Evolutionary conservation across 2,113 vertebrate genomes (phyloP), one percentile per base, ranked within the genome.

Genomic region (Dipodomys ordii): DNA sequence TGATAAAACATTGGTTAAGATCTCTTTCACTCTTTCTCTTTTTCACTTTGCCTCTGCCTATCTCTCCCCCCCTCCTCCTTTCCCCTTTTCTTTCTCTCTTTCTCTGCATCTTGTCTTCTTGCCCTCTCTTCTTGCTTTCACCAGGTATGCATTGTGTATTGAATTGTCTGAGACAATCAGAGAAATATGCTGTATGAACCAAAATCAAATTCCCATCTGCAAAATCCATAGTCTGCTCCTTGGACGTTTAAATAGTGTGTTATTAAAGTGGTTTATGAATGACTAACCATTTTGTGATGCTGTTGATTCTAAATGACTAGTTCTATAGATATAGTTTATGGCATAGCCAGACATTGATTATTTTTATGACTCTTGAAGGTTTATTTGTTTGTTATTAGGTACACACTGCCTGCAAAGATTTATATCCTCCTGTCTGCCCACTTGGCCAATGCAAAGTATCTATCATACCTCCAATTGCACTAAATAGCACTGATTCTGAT

Each of bases 401-500:
- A 96, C 99, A 99, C 97, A 99, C 99, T 11, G 99, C 99, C 90
- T 99, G 99, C 96, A 99, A 99, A 99, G 99, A 99, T 92, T 96
- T 98, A 49, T 99, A 99, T 96, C 99, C 99, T 83, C 99, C 98
- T 80, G 98, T 99, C 90, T 99, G 99, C 98, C 99, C 99, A 2
- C 98, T 99, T 16, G 99, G 99, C 96, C 99, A 99, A 85, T 99
- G 99, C 98, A 99, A 99, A 98, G 99, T 99, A 65, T 99, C 99
- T 67, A 99, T 99, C 97, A 99, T 99, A 96, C 99, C 99, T 76
- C 99, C 99, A 28, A 99, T 99, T 39, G 99, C 99, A 27, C 99
- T 99, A 90, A 99, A 99, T 98, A 99, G 99, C 98, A 99, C 99
- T 85, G 99, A 99, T 97, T 99, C 99, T 6, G 99, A 99, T 69